These are phyloP conservation scores for Eilema depressum DNA, from an alignment of 2,888 invertebrate species.

Conservation along the genomic window DNA sequence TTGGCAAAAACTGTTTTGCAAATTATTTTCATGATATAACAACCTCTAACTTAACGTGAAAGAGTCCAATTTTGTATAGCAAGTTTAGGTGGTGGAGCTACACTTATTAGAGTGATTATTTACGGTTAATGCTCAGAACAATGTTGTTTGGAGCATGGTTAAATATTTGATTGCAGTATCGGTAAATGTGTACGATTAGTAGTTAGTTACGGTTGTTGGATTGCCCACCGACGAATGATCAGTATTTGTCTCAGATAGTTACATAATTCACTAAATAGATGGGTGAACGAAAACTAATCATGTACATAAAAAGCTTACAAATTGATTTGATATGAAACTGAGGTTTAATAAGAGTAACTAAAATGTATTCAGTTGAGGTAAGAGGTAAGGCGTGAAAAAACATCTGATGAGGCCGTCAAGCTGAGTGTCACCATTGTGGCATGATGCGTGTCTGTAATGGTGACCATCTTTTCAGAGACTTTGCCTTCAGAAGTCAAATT, in stretches of 20 bases:
- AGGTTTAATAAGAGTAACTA: no score
- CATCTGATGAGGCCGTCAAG: no score
- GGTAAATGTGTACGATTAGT: slow-evolving; percentile 41
- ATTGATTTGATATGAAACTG: background rate
- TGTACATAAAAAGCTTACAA: background rate
- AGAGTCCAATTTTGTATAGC: slow-evolving; percentile 52
- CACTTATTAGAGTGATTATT: slow-evolving; percentile 74
- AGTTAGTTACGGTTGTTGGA: slow-evolving; percentile 29
- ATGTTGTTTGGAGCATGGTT: slow-evolving; percentile 54
- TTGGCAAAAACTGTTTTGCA: slow-evolving; percentile 68
- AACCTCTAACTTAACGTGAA: slow-evolving; percentile 45
- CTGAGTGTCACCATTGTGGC: no score
- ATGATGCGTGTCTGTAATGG: no score
- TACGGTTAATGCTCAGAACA: slow-evolving; percentile 70
- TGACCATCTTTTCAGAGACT: no score
- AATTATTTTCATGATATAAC: slow-evolving; percentile 49
- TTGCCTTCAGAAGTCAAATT: no score
- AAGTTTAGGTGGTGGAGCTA: slow-evolving; percentile 52
- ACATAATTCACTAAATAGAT: background rate
- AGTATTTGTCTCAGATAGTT: background rate
- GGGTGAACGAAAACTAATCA: background rate
- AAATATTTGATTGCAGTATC: slow-evolving; percentile 55
- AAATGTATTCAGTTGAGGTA: no score
- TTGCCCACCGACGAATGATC: slow-evolving; percentile 3
- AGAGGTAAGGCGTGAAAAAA: no score